phyloP scores from a whole-genome alignment of 2,113 vertebrate genomes.

The Megaptera novaeangliae region DNA sequence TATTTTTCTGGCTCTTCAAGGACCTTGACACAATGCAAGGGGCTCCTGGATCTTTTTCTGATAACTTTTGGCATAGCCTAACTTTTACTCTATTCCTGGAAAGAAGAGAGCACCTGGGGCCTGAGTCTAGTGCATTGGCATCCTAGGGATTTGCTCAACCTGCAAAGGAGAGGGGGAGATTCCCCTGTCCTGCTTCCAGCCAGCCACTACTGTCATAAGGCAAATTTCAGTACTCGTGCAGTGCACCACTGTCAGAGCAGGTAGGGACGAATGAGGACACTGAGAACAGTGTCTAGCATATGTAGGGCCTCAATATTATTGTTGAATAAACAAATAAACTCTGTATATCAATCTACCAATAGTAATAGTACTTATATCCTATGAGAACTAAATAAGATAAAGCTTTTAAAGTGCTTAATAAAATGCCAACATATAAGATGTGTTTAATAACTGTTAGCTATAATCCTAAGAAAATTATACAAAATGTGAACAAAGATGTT shows the following conservation, averaged over 20 bases:
- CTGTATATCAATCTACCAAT: not conserved
- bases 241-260: not conserved
- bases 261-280: not conserved
- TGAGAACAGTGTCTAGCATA: not conserved
- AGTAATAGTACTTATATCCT: not conserved
- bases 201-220: not conserved
- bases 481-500: not conserved
- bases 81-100: not conserved
- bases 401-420: not conserved
- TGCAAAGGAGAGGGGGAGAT: not conserved
- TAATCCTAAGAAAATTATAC: not conserved
- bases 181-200: not conserved
- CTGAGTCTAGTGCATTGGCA: not conserved
- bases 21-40: not conserved
- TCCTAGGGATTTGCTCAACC: not conserved
- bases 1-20: not conserved
- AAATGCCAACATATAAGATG: not conserved
- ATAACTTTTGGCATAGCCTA: not conserved
- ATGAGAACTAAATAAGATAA: not conserved
- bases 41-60: not conserved
- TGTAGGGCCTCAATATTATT: not conserved
- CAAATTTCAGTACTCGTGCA: not conserved
- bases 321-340: not conserved
- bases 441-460: not conserved
- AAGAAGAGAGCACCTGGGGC: not conserved